Percentiles rank a stretch among this genome's conserved stretches.
phyloP scores from a whole-genome alignment of 2,797 vertebrate species.

The Gambusia yucatana region DNA sequence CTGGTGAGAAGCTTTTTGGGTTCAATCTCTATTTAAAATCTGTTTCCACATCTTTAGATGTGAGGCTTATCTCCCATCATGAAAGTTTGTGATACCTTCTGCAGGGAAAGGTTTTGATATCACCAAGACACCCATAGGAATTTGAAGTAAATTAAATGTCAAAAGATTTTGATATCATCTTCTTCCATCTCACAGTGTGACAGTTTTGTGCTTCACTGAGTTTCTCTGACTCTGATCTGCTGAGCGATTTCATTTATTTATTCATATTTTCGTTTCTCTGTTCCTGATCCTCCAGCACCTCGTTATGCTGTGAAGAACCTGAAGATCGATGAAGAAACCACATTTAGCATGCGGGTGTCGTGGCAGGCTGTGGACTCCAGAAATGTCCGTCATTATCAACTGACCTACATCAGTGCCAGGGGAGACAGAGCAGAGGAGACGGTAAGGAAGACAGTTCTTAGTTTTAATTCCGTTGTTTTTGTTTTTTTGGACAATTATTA shows the following conservation, averaged over 20 bases:
- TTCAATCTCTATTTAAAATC: neutral
- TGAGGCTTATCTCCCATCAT: neutral
- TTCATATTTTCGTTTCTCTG: neutral
- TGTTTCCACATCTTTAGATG: neutral
- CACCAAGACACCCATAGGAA: neutral
- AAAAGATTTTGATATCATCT: neutral
- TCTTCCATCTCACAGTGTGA: neutral
- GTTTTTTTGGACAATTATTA: neutral
- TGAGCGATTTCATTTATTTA: neutral
- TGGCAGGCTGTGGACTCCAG: slow-evolving; percentile 86
- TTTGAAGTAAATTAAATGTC: slow-evolving; percentile 36
- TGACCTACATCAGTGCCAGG: slow-evolving; percentile 85
- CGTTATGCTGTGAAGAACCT: slow-evolving; percentile 86
- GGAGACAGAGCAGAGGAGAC: slow-evolving; percentile 89
- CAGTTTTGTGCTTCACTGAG: slow-evolving; percentile 1
- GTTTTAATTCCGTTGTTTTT: neutral
- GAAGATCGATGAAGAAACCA: slow-evolving; percentile 88
- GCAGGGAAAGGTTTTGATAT: neutral
- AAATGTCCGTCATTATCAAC: slow-evolving; percentile 84
- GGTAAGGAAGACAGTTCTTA: slow-evolving; percentile 64
- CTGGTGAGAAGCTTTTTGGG: neutral
- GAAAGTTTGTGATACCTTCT: neutral
- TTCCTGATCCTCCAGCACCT: slow-evolving; percentile 76
- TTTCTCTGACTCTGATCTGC: neutral
- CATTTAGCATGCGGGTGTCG: slow-evolving; percentile 87